phyloP scores from a whole-genome alignment of 1,140 invertebrate genomes.

The Zaprionus taronus region DNA sequence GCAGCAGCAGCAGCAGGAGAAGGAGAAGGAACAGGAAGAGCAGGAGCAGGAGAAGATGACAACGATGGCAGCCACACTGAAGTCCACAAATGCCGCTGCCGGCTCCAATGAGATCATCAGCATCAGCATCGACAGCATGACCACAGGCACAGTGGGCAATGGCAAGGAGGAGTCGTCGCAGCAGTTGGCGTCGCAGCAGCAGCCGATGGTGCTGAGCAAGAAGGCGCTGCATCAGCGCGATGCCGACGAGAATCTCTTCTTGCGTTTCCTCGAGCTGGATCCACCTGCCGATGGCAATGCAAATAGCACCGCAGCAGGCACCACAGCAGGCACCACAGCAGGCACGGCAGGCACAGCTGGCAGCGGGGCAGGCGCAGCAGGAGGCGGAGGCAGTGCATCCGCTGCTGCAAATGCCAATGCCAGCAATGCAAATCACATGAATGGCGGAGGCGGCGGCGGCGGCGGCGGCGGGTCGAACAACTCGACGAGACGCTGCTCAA shows the following conservation, averaged over 20 bases:
- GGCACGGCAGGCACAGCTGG: constrained; percentile 6
- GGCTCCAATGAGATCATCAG: constrained; percentile 66
- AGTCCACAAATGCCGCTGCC: constrained; percentile 38
- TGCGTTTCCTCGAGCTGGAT: constrained; percentile 92
- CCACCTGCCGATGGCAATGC: constrained; percentile 87
- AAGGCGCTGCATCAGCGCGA: constrained; percentile 87
- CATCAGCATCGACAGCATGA: constrained; percentile 80
- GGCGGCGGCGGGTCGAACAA: neutral
- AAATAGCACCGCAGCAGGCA: constrained; percentile 77
- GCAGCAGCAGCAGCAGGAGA: neutral
- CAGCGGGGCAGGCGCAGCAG: constrained; percentile 50
- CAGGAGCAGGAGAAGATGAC: constrained; percentile 11
- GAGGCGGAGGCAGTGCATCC: constrained; percentile 78
- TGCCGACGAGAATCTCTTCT: constrained; percentile 90
- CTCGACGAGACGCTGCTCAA: constrained; percentile 55
- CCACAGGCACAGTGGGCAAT: constrained; percentile 14
- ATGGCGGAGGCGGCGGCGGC: constrained; percentile 31
- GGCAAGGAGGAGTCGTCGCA: constrained; percentile 46
- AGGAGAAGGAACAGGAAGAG: neutral
- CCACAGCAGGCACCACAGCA: constrained; percentile 70
- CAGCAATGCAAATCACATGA: constrained; percentile 68
- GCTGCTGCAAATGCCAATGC: constrained; percentile 49
- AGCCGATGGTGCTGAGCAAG: constrained; percentile 84
- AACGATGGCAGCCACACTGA: constrained; percentile 52
- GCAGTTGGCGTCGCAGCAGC: constrained; percentile 46